Conservation (phyloP, 2,113 vertebrate species). For the Plecturocebus donacophilus region DNA sequence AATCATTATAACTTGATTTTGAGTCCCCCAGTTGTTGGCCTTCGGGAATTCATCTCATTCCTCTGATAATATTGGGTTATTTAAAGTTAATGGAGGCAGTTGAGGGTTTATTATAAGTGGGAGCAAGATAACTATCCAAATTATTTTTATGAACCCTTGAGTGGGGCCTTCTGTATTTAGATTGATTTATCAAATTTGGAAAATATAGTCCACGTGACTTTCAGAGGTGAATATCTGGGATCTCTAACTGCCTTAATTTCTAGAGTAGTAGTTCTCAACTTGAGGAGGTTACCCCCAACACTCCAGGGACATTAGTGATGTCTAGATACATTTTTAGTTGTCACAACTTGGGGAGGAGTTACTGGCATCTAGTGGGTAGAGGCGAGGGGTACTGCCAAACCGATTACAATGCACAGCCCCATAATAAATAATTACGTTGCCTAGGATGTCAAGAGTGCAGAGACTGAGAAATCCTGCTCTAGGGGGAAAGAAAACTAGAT, state of each 20-base stretch:
- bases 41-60: neutral
- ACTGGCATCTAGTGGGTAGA: neutral
- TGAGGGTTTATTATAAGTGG: neutral
- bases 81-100: neutral
- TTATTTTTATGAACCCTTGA: slow-evolving; percentile 18
- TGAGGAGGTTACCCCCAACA: neutral
- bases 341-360: neutral
- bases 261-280: neutral
- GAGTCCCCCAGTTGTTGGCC: neutral
- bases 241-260: slow-evolving; percentile 40
- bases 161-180: neutral
- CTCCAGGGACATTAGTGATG: neutral
- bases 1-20: neutral
- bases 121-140: neutral
- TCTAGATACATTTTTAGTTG: neutral
- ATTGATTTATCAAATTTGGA: neutral
- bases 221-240: neutral
- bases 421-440: neutral
- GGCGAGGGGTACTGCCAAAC: neutral
- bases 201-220: neutral
- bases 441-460: slow-evolving; percentile 18
- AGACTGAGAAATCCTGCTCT: neutral
- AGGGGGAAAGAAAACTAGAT: neutral
- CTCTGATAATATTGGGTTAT: slow-evolving; percentile 4
- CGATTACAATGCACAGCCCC: neutral